Base-by-base conservation (phyloP, 1,140 invertebrate genomes). In the Melitaea cinxia region DNA sequence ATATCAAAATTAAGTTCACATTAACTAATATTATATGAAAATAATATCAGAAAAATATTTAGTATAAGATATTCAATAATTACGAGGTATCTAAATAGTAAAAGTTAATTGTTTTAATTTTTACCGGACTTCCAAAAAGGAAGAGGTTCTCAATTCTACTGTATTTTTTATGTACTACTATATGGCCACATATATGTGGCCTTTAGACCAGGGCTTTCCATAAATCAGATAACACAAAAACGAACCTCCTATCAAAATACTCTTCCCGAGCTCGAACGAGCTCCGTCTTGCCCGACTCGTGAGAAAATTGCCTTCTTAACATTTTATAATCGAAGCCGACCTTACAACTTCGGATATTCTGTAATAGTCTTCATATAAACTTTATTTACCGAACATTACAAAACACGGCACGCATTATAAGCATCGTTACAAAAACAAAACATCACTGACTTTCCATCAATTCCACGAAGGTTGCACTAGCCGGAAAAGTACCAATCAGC, bases 281-380 rank as follows among this genome's bases (percentile, higher is more conserved):
- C 35, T 78, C 83, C 1, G 83, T 70, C 67, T 82, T 89, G 9
- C 87, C 87, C 19, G 87, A 85, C 39, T 89, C 87, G 35, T 85
- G 83, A 5, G 87, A 89, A 57, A 82, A 87, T 53, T 89, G 87
- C 47, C 87, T 74, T 26, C 82, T 73, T 58, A 89, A 76, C 85
- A 87, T 89, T 52, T 7, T n/a, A n/a, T 77, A 45, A 28, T 4
- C 26, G 1, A 50, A 45, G 42, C 15, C 33, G 56, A 53, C 37
- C 56, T 59, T 33, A 55, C 19, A 28, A 28, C 37, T 30, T 24
- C n/a, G 35, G 21, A 64, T 26, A 33, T 23, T 15, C 55, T 5
- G 12, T 17, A 42, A 28, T 37, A 35, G n/a, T 45, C 4, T 62
- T n/a, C 7, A 14, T 15, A 21, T n/a, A 54, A 28, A 21, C 35